Base-by-base conservation (phyloP, 2,888 invertebrate genomes). In the Plebejus argus region DNA sequence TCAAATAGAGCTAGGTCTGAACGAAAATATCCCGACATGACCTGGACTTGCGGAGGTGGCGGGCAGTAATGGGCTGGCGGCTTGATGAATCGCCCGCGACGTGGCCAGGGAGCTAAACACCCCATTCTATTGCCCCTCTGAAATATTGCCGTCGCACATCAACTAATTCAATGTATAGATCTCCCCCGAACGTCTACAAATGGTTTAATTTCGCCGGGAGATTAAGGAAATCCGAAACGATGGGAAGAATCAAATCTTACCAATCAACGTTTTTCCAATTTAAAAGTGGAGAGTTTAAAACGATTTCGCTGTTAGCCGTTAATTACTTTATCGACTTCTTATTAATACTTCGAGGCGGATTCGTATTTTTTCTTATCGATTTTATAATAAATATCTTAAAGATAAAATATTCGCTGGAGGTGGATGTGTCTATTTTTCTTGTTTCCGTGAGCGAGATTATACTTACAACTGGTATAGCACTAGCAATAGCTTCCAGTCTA, bases 101-200 rank as follows among this genome's bases (percentile, higher is more conserved):
- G 92, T 92, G 92, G 86, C 83, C 84, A 79, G 91, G 86, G 86
- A 89, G 89, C 90, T 89, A 91, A 92, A 90, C 87, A 86, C 86
- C 86, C 86, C 88, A 87, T 89, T 89, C 88, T 87, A 89, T 88
- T 85, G 88, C 88, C 84, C 88, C 86, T 86, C 86, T 91, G 89
- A 91, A 91, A 91, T 91, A 91, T 91, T 88, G 90, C 89, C 88
- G 88, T 87, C 90, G 89, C 91, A 91, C 89, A 89, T 90, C 90
- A 89, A 89, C 89, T 91, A 91, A 91, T 92, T 91, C 88, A 91
- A 91, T 88, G 88, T 91, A 88, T 90, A 89, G 90, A 91, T 91
- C 91, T 87, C 87, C 83, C 83, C 85, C 82, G 86, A 87, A 82
- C 87, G 85, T 88, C 88, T 88, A 90, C 89, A 90, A 92, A 90